Evolutionary conservation across 2,113 vertebrate genomes (phyloP), one percentile per base, ranked within the genome.

Genomic region (Alouatta palliata): DNA sequence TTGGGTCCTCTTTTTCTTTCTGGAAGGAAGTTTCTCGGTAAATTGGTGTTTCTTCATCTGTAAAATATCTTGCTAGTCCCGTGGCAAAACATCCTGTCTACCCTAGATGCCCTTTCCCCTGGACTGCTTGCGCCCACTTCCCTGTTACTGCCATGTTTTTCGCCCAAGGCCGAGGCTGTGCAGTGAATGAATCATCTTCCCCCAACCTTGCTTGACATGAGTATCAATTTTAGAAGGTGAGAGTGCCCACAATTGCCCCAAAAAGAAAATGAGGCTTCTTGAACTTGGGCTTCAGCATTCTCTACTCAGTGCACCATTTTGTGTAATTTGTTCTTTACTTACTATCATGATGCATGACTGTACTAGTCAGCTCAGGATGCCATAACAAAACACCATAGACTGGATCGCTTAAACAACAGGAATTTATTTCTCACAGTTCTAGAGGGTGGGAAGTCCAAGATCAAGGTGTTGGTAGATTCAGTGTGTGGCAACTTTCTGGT

Each of bases 1-100:
- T 80, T 23, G 43, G 68, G 16, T n/a, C 7, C 10, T 87, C 23
- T 68, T 79, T 61, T 96, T 76, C 87, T 89, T 30, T 66, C 56
- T 2, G 12, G 73, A 58, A 80, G 25, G 45, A 79, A 49, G 37
- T 87, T 90, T 90, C 64, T 91, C n/a, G 49, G 0, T 73, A 52
- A 12, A 7, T 37, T n/a, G 23, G 27, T 58, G 8, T 73, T 82
- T 83, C 47, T 87, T 52, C 25, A 12, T 49, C 64, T 80, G 4
- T 40, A 20, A 93, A 47, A 56, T 30, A 40, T 16, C 40, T 75
- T 66, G 16, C 45, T 56, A 71, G 91, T 9, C 13, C 20, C 8
- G 5, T 23, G 40, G 47, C 47, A 8, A 3, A 40, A 32, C 19
- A n/a, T 68, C 80, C 47, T 64, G 20, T 47, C 32, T 27, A 30